These are phyloP conservation scores for Plumapathes pennacea DNA, from an alignment of 92 coral and sea anemone genomes.

Conservation along the genomic window DNA sequence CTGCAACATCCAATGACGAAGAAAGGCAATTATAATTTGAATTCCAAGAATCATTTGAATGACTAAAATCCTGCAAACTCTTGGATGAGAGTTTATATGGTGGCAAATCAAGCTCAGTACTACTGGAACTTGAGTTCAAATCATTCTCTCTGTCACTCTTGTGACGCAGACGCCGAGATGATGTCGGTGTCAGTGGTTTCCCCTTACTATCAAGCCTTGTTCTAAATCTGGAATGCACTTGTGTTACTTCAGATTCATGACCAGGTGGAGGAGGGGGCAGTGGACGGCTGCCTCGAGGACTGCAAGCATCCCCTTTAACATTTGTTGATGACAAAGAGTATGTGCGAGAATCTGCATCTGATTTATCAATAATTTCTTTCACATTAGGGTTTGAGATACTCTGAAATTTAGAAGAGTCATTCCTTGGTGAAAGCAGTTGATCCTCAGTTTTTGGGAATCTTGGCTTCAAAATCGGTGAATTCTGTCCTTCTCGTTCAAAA, in stretches of 20 bases:
- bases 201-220: not conserved
- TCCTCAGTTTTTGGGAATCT: slow-evolving; percentile 1
- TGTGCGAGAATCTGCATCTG: no score
- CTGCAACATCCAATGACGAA: no score
- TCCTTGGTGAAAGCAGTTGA: no score
- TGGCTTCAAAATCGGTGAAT: not conserved
- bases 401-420: no score
- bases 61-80: slow-evolving; percentile 14
- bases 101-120: slow-evolving; percentile 62
- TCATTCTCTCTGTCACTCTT: slow-evolving; percentile 20
- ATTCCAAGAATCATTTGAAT: no score
- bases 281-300: slow-evolving; percentile 42
- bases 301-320: not conserved
- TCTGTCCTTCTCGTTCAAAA: not conserved
- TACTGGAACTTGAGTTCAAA: slow-evolving; percentile 81
- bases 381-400: no score
- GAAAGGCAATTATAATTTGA: no score
- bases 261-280: slow-evolving; percentile 69
- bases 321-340: no score
- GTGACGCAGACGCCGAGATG: not conserved
- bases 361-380: no score
- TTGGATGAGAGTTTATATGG: slow-evolving; percentile 11
- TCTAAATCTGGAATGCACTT: slow-evolving; percentile 13
- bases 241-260: not conserved
- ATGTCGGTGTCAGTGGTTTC: slow-evolving; percentile 11